These are phyloP conservation scores for Nasonovia ribisnigri DNA, from an alignment of 2,888 invertebrate genomes.

Conservation along the genomic window DNA sequence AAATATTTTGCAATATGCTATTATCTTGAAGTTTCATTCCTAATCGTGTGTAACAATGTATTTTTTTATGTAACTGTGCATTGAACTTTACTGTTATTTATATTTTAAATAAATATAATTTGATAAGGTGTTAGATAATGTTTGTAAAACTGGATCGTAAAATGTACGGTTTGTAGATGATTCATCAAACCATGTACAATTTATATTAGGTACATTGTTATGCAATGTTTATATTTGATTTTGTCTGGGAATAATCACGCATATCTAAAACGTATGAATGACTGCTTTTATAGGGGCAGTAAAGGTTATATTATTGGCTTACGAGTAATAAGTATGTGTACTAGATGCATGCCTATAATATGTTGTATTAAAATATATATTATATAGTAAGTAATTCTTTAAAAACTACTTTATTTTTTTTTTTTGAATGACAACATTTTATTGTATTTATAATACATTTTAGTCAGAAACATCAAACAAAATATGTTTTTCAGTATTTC, in stretches of 20 bases:
- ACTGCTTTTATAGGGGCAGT: not conserved
- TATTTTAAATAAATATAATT: not conserved
- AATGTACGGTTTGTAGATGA: not conserved
- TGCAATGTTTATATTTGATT: not conserved
- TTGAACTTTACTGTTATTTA: slow-evolving; percentile 19
- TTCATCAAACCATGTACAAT: not conserved
- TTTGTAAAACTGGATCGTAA: not conserved
- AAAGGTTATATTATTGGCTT: not conserved
- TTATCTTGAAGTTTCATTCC: not conserved
- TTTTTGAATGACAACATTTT: not conserved
- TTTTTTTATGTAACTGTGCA: slow-evolving; percentile 5
- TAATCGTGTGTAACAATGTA: not conserved
- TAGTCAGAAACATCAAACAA: not conserved
- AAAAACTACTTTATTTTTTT: not conserved
- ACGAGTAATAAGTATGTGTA: not conserved
- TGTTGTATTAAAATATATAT: not conserved
- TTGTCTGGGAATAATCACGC: not conserved
- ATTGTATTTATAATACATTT: not conserved
- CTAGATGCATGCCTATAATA: not conserved
- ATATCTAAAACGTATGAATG: not conserved
- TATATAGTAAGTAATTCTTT: not conserved
- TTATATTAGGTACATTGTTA: not conserved
- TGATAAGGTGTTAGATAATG: not conserved
- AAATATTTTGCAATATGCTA: not conserved
- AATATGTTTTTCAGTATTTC: not conserved